Conservation (phyloP, 2,113 vertebrate genomes). For the Eclectus roratus region DNA sequence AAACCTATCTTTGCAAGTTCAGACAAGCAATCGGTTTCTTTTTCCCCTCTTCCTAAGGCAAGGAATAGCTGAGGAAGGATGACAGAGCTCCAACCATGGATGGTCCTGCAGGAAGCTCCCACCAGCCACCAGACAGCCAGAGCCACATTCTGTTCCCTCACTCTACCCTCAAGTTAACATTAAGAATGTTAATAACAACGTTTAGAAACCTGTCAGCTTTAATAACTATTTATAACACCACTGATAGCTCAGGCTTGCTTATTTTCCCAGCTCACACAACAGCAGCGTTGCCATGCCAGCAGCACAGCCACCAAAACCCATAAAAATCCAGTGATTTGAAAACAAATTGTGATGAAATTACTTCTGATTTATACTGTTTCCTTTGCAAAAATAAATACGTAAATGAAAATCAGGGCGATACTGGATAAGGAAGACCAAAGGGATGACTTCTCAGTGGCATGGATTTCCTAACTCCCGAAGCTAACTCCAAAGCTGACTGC, state of each 20-base stretch:
- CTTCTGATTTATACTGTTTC: background rate
- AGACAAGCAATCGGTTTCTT: background rate
- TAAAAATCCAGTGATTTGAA: background rate
- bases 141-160: background rate
- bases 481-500: background rate
- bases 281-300: background rate
- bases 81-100: background rate
- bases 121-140: background rate
- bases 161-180: constrained; percentile 10
- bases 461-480: background rate
- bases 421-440: background rate
- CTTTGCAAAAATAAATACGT: background rate
- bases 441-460: background rate
- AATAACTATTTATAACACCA: constrained; percentile 50
- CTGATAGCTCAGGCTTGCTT: constrained; percentile 22
- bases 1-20: background rate
- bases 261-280: constrained; percentile 12
- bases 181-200: constrained; percentile 36
- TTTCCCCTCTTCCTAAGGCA: background rate
- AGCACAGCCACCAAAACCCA: background rate
- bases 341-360: background rate
- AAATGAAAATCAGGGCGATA: background rate
- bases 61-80: background rate
- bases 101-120: background rate
- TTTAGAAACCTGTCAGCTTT: constrained; percentile 19